Evolutionary conservation across 1,140 invertebrate genomes (phyloP), one percentile per base, ranked within the genome.

Genomic region (Euschistus heros): DNA sequence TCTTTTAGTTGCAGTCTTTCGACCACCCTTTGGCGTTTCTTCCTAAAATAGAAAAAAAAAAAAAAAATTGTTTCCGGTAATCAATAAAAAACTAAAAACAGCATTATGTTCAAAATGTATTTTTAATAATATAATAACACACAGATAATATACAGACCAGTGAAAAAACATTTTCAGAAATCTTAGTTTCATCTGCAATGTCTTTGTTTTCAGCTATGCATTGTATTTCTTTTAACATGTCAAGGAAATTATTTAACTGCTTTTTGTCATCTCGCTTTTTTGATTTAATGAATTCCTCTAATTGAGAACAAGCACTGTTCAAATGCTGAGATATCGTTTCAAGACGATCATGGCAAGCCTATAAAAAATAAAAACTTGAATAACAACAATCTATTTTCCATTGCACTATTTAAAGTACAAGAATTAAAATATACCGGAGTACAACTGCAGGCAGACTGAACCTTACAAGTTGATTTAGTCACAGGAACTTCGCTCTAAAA

Each of bases 221-320:
- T 27, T 30, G 7, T n/a, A 64, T 64, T 30, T 46, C 52, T 17
- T 30, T 55, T 50, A 64, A 46, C 24, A 64, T 52, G n/a, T 50
- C 30, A 18, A 64, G 27, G n/a, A 64, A 64, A 20, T 55, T 64
- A 22, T 50, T 52, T 6, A 64, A 27, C 14, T 54, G n/a, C 17
- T 50, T 50, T 13, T 64, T 64, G 4, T 64, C 63, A 54, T 54
- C 63, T 24, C 63, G 33, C 17, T 50, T 15, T 20, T 55, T 64
- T 18, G 54, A 52, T 64, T 64, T 64, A 18, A 64, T 64, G 18
- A 64, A 64, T 10, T 64, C 63, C 10, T 52, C 50, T 18, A 64
- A 26, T 18, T 64, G 63, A n/a, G 47, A 27, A 50, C 63, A 64
- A 46, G 50, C 63, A 52, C 26, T 42, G 50, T 27, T 64, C 50